A percentile compares a stretch with the other conserved stretches of the same genome.
These are phyloP conservation scores for Sitodiplosis mosellana DNA, from an alignment of 1,140 invertebrate species.

Conservation along the genomic window DNA sequence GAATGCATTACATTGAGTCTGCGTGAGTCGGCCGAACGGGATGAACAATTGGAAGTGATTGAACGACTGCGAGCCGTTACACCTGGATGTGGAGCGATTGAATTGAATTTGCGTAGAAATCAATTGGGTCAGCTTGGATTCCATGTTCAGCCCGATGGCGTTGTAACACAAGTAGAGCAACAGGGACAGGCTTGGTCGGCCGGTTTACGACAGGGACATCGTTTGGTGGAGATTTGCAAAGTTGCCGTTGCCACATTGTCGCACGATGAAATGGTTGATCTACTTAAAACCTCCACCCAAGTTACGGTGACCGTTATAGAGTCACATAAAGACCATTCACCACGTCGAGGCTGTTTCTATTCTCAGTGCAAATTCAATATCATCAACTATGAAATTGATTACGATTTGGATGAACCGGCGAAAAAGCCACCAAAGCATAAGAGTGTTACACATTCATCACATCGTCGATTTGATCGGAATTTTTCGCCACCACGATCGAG, in stretches of 20 bases:
- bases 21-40: conserved; percentile 42
- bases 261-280: conserved; percentile 87
- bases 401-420: conserved; percentile 32
- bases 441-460: conserved; percentile 25
- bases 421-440: conserved; percentile 12
- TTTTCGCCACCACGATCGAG: conserved; percentile 65
- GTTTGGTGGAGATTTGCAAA: conserved; percentile 86
- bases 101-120: conserved; percentile 55
- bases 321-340: conserved; percentile 12
- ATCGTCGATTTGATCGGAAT: conserved; percentile 48
- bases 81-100: conserved; percentile 49
- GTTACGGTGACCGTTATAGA: conserved; percentile 66
- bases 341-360: conserved; percentile 42
- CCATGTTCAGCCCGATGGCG: conserved; percentile 87
- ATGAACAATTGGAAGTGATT: conserved; percentile 63
- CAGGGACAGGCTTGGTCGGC: conserved; percentile 74
- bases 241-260: conserved; percentile 72
- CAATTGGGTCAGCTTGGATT: conserved; percentile 78
- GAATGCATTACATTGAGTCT: conserved; percentile 65
- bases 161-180: conserved; percentile 83
- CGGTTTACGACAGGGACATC: conserved; percentile 72
- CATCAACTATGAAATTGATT: conserved; percentile 42
- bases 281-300: conserved; percentile 74
- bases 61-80: conserved; percentile 51
- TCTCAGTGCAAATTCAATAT: conserved; percentile 48